Evolutionary conservation across 1,140 invertebrate genomes (phyloP), one percentile per base, ranked within the genome.

Genomic region (Cydia fagiglandana): DNA sequence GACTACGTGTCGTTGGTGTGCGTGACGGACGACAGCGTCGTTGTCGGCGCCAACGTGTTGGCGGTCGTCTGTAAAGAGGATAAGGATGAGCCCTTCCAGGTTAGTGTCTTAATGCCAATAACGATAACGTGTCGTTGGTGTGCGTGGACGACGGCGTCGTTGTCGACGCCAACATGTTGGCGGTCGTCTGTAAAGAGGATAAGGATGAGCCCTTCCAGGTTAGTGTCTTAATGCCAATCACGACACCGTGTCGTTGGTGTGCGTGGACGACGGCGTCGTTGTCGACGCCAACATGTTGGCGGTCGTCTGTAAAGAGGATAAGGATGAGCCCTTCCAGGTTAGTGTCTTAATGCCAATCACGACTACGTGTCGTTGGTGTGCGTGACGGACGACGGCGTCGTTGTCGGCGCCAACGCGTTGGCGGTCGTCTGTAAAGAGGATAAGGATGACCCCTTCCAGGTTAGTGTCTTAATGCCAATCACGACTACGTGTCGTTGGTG

Each of bases 1-100:
- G 87, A 91, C 45, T 79, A 80, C 1, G 28, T 92, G 7, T 92
- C 90, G 1, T 50, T 92, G 20, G 86, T 88, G 24, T 92, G 28
- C 89, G 70, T 80, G 2, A 81, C 86, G 20, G 90, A 91, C 34
- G 80, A 78, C 17, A 84, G 86, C 15, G 75, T 78, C 0, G 70
- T 91, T 2, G 84, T 92, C 5, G 15, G 53, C 5, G 17, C 53
- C 17, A 92, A 92, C 56, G 84, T 89, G 0, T 81, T 91, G 30
- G 87, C 88, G 30, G 88, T 91, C 0, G 80, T 75, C 10, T 80
- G 78, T 50, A 86, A 86, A 73, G 81, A 80, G 4, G 88, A 28
- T 28, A 2, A 28, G n/a, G n/a, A n/a, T n/a, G n/a, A n/a, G n/a
- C n/a, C n/a, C n/a, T n/a, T n/a, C n/a, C n/a, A n/a, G n/a, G n/a